phyloP scores from a whole-genome alignment of 2,888 invertebrate species.

The Tinea semifulvella region DNA sequence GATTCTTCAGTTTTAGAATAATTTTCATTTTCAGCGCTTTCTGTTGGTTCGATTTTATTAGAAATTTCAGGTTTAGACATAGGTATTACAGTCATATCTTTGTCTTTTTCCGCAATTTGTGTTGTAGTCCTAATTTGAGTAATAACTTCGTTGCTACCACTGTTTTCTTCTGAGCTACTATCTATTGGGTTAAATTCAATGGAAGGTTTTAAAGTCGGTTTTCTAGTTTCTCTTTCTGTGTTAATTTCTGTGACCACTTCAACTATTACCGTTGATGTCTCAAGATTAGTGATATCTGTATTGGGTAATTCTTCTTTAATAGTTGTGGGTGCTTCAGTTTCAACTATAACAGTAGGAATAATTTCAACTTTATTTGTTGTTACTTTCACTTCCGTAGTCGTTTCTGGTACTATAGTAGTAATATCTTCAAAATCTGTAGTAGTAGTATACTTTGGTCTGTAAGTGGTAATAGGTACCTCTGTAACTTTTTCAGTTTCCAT shows the following conservation, averaged over 20 bases:
- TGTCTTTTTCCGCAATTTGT: slow-evolving; percentile 1
- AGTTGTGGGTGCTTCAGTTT: slow-evolving; percentile 19
- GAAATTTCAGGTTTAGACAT: slow-evolving; percentile 2
- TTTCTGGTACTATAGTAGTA: slow-evolving; percentile 36
- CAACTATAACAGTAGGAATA: slow-evolving; percentile 19
- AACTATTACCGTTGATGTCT: slow-evolving; percentile 37
- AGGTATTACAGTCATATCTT: slow-evolving; percentile 1
- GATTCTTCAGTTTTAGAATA: slow-evolving; percentile 15
- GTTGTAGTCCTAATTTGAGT: slow-evolving; percentile 24
- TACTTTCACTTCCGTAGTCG: slow-evolving; percentile 29
- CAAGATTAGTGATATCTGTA: slow-evolving; percentile 18
- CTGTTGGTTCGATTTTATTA: slow-evolving; percentile 3
- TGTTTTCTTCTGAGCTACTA: slow-evolving; percentile 40
- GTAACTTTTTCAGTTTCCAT: slow-evolving; percentile 37
- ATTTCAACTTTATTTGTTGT: slow-evolving; percentile 21
- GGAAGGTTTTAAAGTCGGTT: slow-evolving; percentile 24
- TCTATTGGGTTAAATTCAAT: slow-evolving; percentile 18
- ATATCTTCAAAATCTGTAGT: slow-evolving; percentile 39
- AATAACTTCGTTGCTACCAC: slow-evolving; percentile 46
- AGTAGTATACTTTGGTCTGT: slow-evolving; percentile 44
- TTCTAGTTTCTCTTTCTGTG: slow-evolving; percentile 31
- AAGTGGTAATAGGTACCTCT: slow-evolving; percentile 43
- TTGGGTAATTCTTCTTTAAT: slow-evolving; percentile 15
- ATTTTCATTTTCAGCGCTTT: background rate
- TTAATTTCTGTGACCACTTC: slow-evolving; percentile 42